A percentile compares a stretch with the other conserved stretches of the same genome.
Evolutionary conservation across 2,113 vertebrate species (phyloP).

Genomic region (Nothobranchius kuhntae): DNA sequence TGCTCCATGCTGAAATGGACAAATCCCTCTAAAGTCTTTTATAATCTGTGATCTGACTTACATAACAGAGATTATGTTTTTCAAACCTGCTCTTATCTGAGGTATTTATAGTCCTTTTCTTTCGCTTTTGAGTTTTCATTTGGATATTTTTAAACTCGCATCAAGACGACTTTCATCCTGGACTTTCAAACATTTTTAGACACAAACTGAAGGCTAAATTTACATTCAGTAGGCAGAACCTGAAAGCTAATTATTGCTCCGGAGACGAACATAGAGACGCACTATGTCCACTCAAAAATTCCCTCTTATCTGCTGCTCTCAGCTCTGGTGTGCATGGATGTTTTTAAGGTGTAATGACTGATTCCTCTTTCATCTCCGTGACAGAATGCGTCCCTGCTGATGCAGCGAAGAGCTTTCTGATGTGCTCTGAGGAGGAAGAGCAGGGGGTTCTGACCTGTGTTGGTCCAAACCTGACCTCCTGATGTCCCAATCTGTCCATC

Average conservation of each 20-base stretch:
- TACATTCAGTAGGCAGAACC: slow-evolving; percentile 10
- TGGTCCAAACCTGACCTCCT: slow-evolving; percentile 27
- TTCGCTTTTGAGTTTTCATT: slow-evolving; percentile 25
- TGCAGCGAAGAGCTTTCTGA: slow-evolving; percentile 7
- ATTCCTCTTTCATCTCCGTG: slow-evolving; percentile 50
- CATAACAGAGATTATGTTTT: slow-evolving; percentile 15
- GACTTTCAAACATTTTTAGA: slow-evolving; percentile 27
- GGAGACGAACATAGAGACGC: neutral
- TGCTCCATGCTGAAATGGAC: slow-evolving; percentile 16
- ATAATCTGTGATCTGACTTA: slow-evolving; percentile 57
- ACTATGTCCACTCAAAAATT: slow-evolving; percentile 47
- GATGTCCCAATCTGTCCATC: slow-evolving; percentile 36
- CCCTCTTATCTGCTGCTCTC: slow-evolving; percentile 47
- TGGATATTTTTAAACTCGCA: neutral
- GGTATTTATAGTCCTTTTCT: slow-evolving; percentile 11
- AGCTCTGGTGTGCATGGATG: slow-evolving; percentile 15
- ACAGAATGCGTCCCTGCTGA: slow-evolving; percentile 32
- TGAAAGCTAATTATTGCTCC: neutral
- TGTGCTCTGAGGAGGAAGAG: neutral
- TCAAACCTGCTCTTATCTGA: slow-evolving; percentile 1
- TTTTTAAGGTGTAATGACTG: slow-evolving; percentile 26
- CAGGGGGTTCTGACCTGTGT: neutral
- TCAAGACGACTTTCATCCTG: no score
- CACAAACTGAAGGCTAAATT: slow-evolving; percentile 16
- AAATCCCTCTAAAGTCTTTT: slow-evolving; percentile 46